These are phyloP conservation scores for Halocynthia aurantium DNA, from an alignment of 23 tunicate genomes.

Conservation along the genomic window DNA sequence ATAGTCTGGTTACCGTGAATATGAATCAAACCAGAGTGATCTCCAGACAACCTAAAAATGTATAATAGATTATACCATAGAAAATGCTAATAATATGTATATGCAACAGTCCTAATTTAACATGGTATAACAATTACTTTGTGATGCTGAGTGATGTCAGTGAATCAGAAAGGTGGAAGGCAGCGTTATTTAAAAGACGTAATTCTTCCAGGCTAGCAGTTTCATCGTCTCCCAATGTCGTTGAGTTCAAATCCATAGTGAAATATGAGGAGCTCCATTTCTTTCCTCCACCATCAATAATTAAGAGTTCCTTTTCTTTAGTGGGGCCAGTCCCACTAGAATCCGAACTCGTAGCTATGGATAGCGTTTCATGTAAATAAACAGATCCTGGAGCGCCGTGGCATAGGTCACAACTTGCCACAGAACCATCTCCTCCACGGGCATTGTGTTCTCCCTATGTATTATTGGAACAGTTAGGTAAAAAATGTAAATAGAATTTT, in stretches of 20 bases:
- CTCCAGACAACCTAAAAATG: slow-evolving; percentile 24
- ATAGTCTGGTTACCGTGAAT: neutral
- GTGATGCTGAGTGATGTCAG: too few species aligned
- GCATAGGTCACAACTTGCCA: neutral
- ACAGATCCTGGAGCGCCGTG: slow-evolving; percentile 32
- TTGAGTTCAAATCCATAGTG: slow-evolving; percentile 19
- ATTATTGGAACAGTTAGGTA: neutral
- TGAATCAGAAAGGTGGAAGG: slow-evolving; percentile 14
- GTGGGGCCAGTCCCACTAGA: neutral
- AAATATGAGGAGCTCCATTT: slow-evolving; percentile 14
- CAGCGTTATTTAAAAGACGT: slow-evolving; percentile 13
- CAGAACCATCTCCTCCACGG: slow-evolving; percentile 12
- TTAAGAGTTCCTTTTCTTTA: slow-evolving; percentile 6
- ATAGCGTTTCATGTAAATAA: slow-evolving; percentile 4
- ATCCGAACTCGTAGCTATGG: neutral
- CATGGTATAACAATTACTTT: too few species aligned
- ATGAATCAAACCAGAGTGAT: slow-evolving; percentile 18
- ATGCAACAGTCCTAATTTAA: too few species aligned
- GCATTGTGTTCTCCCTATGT: slow-evolving; percentile 21
- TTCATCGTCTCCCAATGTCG: neutral
- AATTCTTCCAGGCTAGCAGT: slow-evolving; percentile 13
- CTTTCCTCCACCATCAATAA: slow-evolving; percentile 21
- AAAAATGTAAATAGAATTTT: neutral
- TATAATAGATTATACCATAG: too few species aligned
- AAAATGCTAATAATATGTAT: too few species aligned